Conservation (phyloP, 2,797 vertebrate species). For the Coluber constrictor region DNA sequence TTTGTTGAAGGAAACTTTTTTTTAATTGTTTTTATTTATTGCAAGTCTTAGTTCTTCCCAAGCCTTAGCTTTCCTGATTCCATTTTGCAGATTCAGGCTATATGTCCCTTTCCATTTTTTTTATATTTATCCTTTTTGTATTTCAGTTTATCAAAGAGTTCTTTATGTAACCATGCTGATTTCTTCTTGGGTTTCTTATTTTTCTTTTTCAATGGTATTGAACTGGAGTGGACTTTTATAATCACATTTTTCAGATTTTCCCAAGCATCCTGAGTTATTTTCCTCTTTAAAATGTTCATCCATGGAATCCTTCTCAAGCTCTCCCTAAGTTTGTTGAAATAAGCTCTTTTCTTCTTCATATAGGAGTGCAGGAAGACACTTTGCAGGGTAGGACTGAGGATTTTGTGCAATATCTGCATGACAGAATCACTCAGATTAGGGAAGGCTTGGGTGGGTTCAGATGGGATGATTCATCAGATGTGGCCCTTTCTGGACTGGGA, state of each 20-base stretch:
- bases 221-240: background rate
- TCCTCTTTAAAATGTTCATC: background rate
- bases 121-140: background rate
- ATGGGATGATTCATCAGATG: too few relatives aligned
- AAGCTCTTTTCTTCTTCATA: too few relatives aligned
- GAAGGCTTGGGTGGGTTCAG: too few relatives aligned
- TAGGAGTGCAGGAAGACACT: too few relatives aligned
- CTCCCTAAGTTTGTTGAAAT: background rate
- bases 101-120: background rate
- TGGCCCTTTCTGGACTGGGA: too few relatives aligned
- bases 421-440: too few relatives aligned
- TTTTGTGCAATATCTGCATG: too few relatives aligned
- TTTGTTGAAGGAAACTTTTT: background rate
- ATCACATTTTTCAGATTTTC: background rate
- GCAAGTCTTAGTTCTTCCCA: background rate
- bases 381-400: too few relatives aligned
- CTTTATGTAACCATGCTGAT: background rate
- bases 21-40: background rate
- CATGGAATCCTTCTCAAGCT: background rate
- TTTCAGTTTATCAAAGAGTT: background rate
- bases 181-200: background rate
- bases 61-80: background rate
- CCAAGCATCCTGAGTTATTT: background rate
- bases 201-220: background rate
- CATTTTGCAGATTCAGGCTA: background rate